Evolutionary conservation across 2,113 vertebrate genomes (phyloP).

Genomic region (Orientallactaga bullata): DNA sequence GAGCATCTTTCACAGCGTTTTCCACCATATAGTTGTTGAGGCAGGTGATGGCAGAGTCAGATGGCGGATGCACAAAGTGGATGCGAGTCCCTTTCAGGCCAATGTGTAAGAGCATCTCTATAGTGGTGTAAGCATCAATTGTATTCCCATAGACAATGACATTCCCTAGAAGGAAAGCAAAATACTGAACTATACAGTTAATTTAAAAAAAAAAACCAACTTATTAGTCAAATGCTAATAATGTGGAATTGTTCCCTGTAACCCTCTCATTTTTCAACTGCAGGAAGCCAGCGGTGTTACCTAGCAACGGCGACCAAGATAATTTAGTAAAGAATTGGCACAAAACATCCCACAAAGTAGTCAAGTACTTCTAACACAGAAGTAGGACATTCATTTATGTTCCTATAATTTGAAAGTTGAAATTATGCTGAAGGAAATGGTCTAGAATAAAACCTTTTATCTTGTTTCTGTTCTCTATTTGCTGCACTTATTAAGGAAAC

Average conservation of each 20-base stretch:
- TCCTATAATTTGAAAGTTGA: slow-evolving; percentile 82
- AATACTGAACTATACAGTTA: slow-evolving; percentile 77
- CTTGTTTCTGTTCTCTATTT: slow-evolving; percentile 74
- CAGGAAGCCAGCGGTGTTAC: slow-evolving; percentile 87
- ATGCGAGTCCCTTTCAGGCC: slow-evolving; percentile 89
- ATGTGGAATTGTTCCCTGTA: slow-evolving; percentile 84
- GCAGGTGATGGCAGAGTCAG: slow-evolving; percentile 68
- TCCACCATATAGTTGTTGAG: slow-evolving; percentile 86
- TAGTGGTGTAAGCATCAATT: slow-evolving; percentile 90
- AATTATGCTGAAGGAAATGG: slow-evolving; percentile 83
- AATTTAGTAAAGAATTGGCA: slow-evolving; percentile 88
- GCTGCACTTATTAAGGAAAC: slow-evolving; percentile 13
- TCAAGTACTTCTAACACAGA: slow-evolving; percentile 85
- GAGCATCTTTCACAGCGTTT: slow-evolving; percentile 74
- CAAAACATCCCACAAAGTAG: slow-evolving; percentile 90
- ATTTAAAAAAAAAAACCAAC: slow-evolving; percentile 68
- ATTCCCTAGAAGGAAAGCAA: slow-evolving; percentile 85
- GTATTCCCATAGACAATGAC: slow-evolving; percentile 93
- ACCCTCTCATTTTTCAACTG: slow-evolving; percentile 87
- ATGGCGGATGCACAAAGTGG: slow-evolving; percentile 89
- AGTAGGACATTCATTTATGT: slow-evolving; percentile 84
- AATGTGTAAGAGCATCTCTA: slow-evolving; percentile 89
- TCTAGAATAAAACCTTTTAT: slow-evolving; percentile 72
- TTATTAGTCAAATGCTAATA: slow-evolving; percentile 87
- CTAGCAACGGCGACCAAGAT: slow-evolving; percentile 89